A percentile compares a stretch with the other conserved stretches of the same genome.
Evolutionary conservation across 1,140 invertebrate species (phyloP).

Genomic region (Gonioctena quinquepunctata): DNA sequence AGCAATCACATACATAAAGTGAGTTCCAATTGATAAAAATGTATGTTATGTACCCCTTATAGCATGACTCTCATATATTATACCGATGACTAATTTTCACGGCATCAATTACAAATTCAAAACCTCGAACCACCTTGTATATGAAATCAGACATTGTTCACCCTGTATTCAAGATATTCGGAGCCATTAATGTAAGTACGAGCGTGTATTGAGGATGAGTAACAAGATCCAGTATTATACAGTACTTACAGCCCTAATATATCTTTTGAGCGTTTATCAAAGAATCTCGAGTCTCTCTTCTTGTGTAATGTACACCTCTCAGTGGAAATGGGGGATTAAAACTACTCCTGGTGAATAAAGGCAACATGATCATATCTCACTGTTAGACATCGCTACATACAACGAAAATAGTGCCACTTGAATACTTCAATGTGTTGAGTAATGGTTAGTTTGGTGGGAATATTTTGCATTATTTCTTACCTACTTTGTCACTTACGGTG

Average conservation of each 20-base stretch:
- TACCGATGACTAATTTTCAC: too few relatives aligned
- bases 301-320: slow-evolving; percentile 38
- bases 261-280: slow-evolving; percentile 41
- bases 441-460: slow-evolving; percentile 16
- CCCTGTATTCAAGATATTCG: neutral
- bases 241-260: slow-evolving; percentile 41
- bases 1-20: neutral
- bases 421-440: neutral
- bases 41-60: too few relatives aligned
- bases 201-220: slow-evolving; percentile 15
- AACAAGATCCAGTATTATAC: slow-evolving; percentile 41
- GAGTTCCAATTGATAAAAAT: too few relatives aligned
- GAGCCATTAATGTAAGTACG: neutral
- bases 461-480: neutral
- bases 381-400: neutral
- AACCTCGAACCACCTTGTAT: too few relatives aligned
- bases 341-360: neutral
- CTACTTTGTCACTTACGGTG: neutral
- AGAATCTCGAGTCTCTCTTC: slow-evolving; percentile 31
- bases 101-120: neutral
- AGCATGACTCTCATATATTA: too few relatives aligned
- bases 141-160: too few relatives aligned
- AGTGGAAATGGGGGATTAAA: slow-evolving; percentile 32
- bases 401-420: neutral
- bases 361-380: slow-evolving; percentile 11